Percentiles rank a stretch among this genome's conserved stretches.
These are phyloP conservation scores for Heterodera filipjevi DNA, from an alignment of 2,888 invertebrate species.

Conservation along the genomic window DNA sequence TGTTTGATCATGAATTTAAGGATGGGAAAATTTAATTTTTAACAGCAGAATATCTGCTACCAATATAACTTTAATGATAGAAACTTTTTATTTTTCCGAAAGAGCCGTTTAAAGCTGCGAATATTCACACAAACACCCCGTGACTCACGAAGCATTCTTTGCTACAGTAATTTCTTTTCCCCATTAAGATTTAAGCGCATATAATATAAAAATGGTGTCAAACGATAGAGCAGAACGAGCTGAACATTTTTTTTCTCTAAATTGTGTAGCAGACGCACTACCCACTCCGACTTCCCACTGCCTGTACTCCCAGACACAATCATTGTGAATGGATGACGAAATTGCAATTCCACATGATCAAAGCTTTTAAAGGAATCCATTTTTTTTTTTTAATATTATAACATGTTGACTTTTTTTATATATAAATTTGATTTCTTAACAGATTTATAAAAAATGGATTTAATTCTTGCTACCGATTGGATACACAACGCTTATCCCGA, in stretches of 20 bases:
- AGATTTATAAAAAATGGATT: neutral
- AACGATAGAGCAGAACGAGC: no score
- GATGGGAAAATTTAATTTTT: no score
- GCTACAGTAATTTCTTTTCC: no score
- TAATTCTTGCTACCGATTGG: neutral
- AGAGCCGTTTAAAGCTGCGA: no score
- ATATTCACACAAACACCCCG: no score
- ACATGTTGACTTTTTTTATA: neutral
- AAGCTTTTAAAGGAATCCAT: neutral
- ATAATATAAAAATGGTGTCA: no score
- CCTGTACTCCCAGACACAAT: slow-evolving; percentile 24
- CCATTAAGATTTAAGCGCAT: no score
- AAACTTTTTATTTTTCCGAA: no score
- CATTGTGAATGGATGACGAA: slow-evolving; percentile 25
- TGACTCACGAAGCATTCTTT: no score
- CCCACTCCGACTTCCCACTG: slow-evolving; percentile 21
- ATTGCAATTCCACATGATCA: neutral
- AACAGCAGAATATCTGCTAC: no score
- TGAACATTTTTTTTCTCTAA: neutral
- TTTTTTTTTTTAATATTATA: neutral
- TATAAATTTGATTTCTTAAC: neutral
- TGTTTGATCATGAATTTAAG: no score
- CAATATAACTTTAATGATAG: no score
- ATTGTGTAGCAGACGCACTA: neutral
- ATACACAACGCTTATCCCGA: neutral